These are phyloP conservation scores for Harlomillsia oculata DNA, from an alignment of 1,140 invertebrate genomes.

Conservation along the genomic window DNA sequence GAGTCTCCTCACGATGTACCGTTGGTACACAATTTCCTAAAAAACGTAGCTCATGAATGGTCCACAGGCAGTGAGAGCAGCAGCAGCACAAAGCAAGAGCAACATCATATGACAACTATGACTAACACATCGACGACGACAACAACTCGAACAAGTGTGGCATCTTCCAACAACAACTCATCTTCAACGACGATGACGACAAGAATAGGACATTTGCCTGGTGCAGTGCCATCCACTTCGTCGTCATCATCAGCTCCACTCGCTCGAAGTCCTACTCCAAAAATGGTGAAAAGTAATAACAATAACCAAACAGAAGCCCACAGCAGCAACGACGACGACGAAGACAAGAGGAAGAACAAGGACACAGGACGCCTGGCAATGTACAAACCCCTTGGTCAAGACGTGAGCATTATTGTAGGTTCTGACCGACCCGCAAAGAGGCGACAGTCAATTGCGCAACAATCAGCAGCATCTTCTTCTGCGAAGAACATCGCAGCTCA, in stretches of 20 bases:
- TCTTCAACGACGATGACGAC: neutral
- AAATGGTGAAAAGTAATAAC: constrained; percentile 1
- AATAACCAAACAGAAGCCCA: neutral
- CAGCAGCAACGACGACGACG: constrained; percentile 2
- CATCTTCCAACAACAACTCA: neutral
- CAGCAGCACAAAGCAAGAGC: no score
- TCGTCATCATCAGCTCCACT: neutral
- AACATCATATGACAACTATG: constrained; percentile 18
- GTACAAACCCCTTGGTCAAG: constrained; percentile 15
- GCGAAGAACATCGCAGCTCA: neutral
- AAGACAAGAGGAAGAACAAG: neutral
- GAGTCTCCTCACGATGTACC: constrained; percentile 30
- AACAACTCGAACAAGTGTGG: neutral
- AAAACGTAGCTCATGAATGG: constrained; percentile 34
- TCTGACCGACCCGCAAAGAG: neutral
- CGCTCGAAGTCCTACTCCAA: no score
- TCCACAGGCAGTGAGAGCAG: no score
- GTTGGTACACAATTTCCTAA: constrained; percentile 35
- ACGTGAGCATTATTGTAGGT: constrained; percentile 13
- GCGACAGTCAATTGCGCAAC: constrained; percentile 3
- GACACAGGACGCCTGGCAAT: constrained; percentile 1
- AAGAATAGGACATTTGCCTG: neutral
- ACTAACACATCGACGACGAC: constrained; percentile 5
- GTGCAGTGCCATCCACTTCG: neutral
- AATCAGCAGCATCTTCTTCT: neutral